Base-by-base conservation (phyloP, 2,113 vertebrate genomes). In the Casuarius casuarius region DNA sequence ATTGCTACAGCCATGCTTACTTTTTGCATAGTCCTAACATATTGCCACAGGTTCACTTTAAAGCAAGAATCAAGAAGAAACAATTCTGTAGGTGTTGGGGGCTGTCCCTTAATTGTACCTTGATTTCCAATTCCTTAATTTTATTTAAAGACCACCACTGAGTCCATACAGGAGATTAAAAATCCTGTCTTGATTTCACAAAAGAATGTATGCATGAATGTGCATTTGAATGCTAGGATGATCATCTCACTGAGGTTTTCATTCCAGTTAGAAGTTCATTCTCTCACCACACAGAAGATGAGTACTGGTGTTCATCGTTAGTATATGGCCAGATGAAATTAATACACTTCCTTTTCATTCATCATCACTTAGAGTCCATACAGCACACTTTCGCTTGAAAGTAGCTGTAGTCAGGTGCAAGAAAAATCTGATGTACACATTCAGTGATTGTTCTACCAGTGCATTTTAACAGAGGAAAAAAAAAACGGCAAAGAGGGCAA, bases 361-460 rank as follows among this genome's bases (percentile, higher is more conserved):
- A 78, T 63, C 66, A 89, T 81, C n/a, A 58, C 68, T 74, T 59
- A 58, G 3, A 73, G 82, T n/a, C 81, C 72, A 88, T n/a, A 77
- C 0, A 77, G 56, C 84, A 89, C 63, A 61, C 29, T 40, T 49
- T 16, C 33, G 67, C 52, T 63, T 74, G 46, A 67, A 87, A 80
- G 66, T 42, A 76, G 65, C 62, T 61, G 52, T 29, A 91, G 51
- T 66, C 66, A 85, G 78, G 46, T 78, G 51, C 71, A 94, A 89
- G 93, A 94, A 95, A 94, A 87, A 66, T 80, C 65, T 88, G 88
- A 83, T 54, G 79, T 79, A 86, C n/a, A 28, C 38, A 62, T 67
- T 87, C 59, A 59, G 3, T 38, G 14, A 81, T 1, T 80, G 54
- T 10, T 70, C 63, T 90, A 21, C 6, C 10, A 25, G 28, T 61